Base-by-base conservation (phyloP, 1,140 invertebrate species). In the Phocides pigmalion region DNA sequence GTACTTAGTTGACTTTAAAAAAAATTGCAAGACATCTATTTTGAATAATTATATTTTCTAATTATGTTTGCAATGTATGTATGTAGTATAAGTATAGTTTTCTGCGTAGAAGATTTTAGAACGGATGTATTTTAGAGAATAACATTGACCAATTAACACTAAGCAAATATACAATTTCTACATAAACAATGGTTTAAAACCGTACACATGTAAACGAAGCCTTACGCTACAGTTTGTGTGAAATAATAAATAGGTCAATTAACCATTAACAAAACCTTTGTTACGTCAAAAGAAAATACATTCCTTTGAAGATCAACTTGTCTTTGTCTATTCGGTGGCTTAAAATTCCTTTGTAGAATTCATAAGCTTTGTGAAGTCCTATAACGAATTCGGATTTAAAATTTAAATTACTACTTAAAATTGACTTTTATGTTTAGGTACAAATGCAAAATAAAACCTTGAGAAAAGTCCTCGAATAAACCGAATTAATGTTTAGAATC, bases 281-380 rank as follows among this genome's bases (percentile, higher is more conserved):
- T 56, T 12, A 49, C 46, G 46, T 49, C 46, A 28, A 56, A 42
- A 22, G 53, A 42, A 56, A 56, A 56, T 54, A 54, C 17, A 54
- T 56, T 42, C 53, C 53, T 56, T 56, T 56, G 53, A 42, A 56
- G 53, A 42, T 56, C 20, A 28, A 14, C 39, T 28, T 42, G 39
- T 42, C 53, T 56, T 56, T 56, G 37, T 42, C 39, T 42, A 56
- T 53, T 58, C 39, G 22, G 17, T 20, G 20, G 20, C 54, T 28
- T 32, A 58, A 58, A 58, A 58, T 46, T 58, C 22, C 14, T 32
- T 46, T 58, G 22, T 50, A 32, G n/a, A 28, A 44, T 44, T 56
- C 28, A 56, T 56, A 37, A 28, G 39, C 39, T n/a, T 15, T 32
- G 14, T 8, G 39, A 56, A 25, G 20, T 56, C 19, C 19, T 42